Conservation (phyloP, 2,888 invertebrate species). For the Aromia moschata region DNA sequence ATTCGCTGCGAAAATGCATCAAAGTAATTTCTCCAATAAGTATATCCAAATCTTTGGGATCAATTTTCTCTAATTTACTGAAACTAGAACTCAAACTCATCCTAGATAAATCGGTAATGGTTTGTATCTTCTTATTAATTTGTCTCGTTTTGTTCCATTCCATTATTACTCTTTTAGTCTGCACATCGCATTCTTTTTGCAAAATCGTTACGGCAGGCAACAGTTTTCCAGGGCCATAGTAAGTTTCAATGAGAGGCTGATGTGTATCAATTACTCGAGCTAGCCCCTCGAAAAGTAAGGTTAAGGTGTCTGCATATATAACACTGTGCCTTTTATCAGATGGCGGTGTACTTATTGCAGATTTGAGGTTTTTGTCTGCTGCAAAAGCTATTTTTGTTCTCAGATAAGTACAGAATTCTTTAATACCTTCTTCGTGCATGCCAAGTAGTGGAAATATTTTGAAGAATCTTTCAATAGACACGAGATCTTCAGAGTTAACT, state of each 20-base stretch:
- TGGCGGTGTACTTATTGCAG: slow-evolving; percentile 71
- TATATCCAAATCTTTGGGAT: slow-evolving; percentile 87
- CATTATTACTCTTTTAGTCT: slow-evolving; percentile 69
- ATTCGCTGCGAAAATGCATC: slow-evolving; percentile 88
- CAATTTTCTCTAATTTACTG: slow-evolving; percentile 68
- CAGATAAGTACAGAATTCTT: slow-evolving; percentile 86
- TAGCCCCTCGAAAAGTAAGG: slow-evolving; percentile 84
- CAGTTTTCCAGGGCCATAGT: slow-evolving; percentile 84
- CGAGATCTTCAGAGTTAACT: slow-evolving; percentile 85
- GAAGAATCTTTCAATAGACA: slow-evolving; percentile 93
- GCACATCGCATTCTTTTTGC: slow-evolving; percentile 81
- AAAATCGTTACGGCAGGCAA: slow-evolving; percentile 76
- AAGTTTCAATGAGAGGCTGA: slow-evolving; percentile 88
- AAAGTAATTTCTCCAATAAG: slow-evolving; percentile 90
- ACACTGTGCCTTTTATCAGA: slow-evolving; percentile 79
- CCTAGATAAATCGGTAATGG: slow-evolving; percentile 70
- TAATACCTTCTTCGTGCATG: slow-evolving; percentile 88
- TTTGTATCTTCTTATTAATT: slow-evolving; percentile 70
- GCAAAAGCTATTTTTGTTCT: slow-evolving; percentile 78
- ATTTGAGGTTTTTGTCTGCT: slow-evolving; percentile 76
- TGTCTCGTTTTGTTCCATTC: slow-evolving; percentile 79
- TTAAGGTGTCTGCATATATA: slow-evolving; percentile 86
- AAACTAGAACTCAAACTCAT: slow-evolving; percentile 58
- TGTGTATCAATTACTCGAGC: slow-evolving; percentile 86
- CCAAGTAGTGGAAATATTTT: slow-evolving; percentile 96